These are phyloP conservation scores for Andrena hattorfiana DNA, from an alignment of 2,888 invertebrate genomes.

Conservation along the genomic window DNA sequence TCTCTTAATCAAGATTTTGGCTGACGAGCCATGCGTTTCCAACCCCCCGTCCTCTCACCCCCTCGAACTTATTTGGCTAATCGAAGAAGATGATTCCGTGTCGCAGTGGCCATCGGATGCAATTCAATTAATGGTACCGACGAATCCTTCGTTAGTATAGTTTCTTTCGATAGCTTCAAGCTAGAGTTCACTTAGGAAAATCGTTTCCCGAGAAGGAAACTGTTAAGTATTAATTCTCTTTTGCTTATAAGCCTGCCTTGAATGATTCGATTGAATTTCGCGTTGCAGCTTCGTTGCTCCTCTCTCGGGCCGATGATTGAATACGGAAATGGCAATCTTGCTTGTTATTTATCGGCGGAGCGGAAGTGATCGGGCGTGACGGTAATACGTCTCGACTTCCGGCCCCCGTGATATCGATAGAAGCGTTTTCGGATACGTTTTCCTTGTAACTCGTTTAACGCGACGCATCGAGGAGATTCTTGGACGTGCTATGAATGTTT, in stretches of 20 bases:
- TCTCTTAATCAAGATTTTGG: slow-evolving; percentile 67
- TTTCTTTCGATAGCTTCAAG: background rate
- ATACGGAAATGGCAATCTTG: background rate
- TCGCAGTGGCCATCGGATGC: slow-evolving; percentile 20
- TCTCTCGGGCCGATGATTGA: background rate
- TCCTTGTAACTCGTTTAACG: slow-evolving; percentile 36
- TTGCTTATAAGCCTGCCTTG: background rate
- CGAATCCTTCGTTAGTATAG: background rate
- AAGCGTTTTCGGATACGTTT: slow-evolving; percentile 21
- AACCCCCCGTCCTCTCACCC: background rate
- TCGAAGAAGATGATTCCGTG: slow-evolving; percentile 63
- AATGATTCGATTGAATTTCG: background rate
- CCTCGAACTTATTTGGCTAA: slow-evolving; percentile 74
- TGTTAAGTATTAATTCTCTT: too few species aligned
- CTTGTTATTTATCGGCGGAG: background rate
- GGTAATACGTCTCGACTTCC: slow-evolving; percentile 7
- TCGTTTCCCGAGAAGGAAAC: background rate
- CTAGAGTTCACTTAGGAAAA: background rate
- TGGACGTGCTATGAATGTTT: slow-evolving; percentile 35
- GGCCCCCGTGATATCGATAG: slow-evolving; percentile 34
- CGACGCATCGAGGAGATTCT: slow-evolving; percentile 30
- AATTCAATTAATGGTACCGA: slow-evolving; percentile 30
- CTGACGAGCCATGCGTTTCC: slow-evolving; percentile 47
- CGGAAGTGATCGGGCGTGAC: slow-evolving; percentile 13
- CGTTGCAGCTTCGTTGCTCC: too few species aligned